Evolutionary conservation across 2,888 invertebrate genomes (phyloP).

Genomic region (Pseudococcus jackbeardsleyi): DNA sequence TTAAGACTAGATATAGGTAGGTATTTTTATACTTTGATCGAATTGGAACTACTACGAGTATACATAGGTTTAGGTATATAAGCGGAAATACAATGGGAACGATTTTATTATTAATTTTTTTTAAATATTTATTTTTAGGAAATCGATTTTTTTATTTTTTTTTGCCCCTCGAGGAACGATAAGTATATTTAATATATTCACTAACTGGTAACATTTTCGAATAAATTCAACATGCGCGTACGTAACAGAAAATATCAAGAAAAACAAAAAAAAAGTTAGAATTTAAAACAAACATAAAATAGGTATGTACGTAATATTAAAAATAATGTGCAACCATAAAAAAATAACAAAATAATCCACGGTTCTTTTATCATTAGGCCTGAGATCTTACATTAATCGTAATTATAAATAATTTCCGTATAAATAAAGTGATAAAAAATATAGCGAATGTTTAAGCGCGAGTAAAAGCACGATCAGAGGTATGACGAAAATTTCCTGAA

Average conservation of each 20-base stretch:
- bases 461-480: too few relatives aligned
- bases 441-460: background rate
- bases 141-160: background rate
- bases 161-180: background rate
- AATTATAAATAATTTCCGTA: constrained; percentile 32
- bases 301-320: constrained; percentile 3
- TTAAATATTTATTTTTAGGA: background rate
- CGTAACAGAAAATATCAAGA: constrained; percentile 28
- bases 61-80: background rate
- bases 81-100: constrained; percentile 1
- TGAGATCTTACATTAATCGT: constrained; percentile 55
- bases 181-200: background rate
- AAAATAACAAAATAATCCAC: constrained; percentile 58
- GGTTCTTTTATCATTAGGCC: constrained; percentile 61
- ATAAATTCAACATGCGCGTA: background rate
- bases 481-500: too few relatives aligned
- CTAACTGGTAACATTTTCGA: constrained; percentile 42
- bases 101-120: background rate
- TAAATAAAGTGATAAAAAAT: constrained; percentile 16
- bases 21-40: background rate
- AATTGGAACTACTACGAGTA: background rate
- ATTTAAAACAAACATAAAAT: constrained; percentile 40
- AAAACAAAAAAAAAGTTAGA: constrained; percentile 46
- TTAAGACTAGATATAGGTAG: background rate
- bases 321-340: constrained; percentile 60